Percentiles rank a stretch among this genome's conserved stretches.
Evolutionary conservation across 2,113 vertebrate species (phyloP).

Genomic region (Desmodus rotundus): DNA sequence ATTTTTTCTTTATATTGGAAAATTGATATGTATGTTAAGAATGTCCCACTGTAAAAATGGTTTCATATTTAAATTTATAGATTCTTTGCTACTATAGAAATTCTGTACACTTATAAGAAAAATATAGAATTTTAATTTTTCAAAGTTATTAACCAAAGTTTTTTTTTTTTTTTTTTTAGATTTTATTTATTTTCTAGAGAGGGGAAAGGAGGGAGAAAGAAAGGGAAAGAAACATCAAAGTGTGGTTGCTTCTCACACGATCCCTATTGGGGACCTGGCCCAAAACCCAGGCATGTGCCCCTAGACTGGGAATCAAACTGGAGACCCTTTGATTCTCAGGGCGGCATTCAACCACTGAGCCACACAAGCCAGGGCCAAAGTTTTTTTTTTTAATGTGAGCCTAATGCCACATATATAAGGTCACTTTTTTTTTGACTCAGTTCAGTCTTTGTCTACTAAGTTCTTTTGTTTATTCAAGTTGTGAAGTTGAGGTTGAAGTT

Average conservation of each 20-base stretch:
- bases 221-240: too few relatives aligned
- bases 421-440: not conserved
- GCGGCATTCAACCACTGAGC: too few relatives aligned
- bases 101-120: not conserved
- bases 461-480: not conserved
- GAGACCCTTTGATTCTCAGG: too few relatives aligned
- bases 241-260: too few relatives aligned
- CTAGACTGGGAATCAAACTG: too few relatives aligned
- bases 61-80: not conserved
- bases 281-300: too few relatives aligned
- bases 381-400: not conserved
- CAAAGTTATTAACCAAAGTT: not conserved
- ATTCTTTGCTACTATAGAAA: not conserved
- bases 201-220: too few relatives aligned
- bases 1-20: not conserved
- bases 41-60: not conserved
- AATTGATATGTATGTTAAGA: not conserved
- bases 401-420: not conserved
- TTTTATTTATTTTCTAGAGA: too few relatives aligned
- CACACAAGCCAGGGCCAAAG: too few relatives aligned
- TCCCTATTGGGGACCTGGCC: too few relatives aligned
- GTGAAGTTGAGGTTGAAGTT: not conserved
- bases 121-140: slow-evolving; percentile 6
- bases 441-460: not conserved
- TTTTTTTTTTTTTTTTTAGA: not conserved